phyloP scores from a whole-genome alignment of 2,113 vertebrate species.

The Dipodomys spectabilis region DNA sequence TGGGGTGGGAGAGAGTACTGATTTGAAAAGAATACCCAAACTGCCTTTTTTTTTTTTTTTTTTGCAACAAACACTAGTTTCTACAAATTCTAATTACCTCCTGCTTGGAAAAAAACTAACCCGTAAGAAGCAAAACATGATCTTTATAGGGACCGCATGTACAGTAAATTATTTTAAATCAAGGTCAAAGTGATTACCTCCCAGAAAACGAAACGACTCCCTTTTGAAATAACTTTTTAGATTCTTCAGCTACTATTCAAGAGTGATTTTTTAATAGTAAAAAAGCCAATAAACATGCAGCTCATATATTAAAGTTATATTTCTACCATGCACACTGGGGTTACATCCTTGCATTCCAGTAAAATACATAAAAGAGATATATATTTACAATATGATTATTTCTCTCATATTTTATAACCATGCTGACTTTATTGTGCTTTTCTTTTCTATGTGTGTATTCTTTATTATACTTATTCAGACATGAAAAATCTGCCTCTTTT shows the following conservation, averaged over 20 bases:
- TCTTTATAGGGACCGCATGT: slow-evolving; percentile 7
- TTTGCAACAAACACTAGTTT: slow-evolving; percentile 28
- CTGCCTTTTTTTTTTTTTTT: background rate
- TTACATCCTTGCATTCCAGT: background rate
- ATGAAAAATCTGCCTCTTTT: background rate
- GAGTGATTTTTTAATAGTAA: slow-evolving; percentile 56
- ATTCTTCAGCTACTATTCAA: slow-evolving; percentile 42
- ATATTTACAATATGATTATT: slow-evolving; percentile 13
- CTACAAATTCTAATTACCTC: slow-evolving; percentile 65
- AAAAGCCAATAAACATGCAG: slow-evolving; percentile 32
- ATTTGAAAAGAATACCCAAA: slow-evolving; percentile 52
- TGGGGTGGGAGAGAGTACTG: background rate
- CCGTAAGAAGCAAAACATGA: slow-evolving; percentile 30
- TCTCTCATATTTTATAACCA: slow-evolving; percentile 1
- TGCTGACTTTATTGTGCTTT: background rate
- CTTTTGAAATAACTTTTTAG: slow-evolving; percentile 66
- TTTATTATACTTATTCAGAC: slow-evolving; percentile 59
- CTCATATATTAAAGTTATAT: slow-evolving; percentile 47
- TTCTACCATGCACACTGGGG: background rate
- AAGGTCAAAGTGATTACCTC: slow-evolving; percentile 51
- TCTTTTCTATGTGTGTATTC: background rate
- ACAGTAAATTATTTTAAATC: slow-evolving; percentile 66
- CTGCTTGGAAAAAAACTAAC: slow-evolving; percentile 55
- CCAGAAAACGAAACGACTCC: slow-evolving; percentile 49
- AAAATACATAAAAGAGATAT: background rate